Evolutionary conservation across 2,797 vertebrate genomes (phyloP), one percentile per base, ranked within the genome.

Genomic region (Rhadinocentrus ornatus): DNA sequence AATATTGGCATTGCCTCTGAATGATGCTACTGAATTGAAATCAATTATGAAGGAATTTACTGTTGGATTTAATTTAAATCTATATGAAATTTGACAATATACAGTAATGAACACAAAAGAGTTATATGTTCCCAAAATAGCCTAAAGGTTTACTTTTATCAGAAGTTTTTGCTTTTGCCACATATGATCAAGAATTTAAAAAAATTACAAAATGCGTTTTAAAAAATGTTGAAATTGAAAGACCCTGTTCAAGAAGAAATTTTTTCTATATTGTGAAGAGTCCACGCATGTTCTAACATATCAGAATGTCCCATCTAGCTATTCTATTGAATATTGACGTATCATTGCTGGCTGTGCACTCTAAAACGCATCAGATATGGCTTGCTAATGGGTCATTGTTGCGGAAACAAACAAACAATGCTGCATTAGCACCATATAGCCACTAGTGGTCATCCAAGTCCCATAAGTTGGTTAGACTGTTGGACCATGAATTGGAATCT

Each of bases 401-500:
- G 7, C n/a, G 11, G 8, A 7, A 9, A 15, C 9, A 1, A 54
- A 26, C 50, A 29, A 65, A 15, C 13, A 24, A 16, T 20, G 20
- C 53, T 66, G 86, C 75, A 85, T 20, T 72, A 18, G 31, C 82
- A 65, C 35, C 12, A 2, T 73, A 10, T 10, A 10, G 31, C 92
- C 93, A 81, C 89, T 84, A 89, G 90, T 54, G 73, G 91, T 78
- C 92, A 62, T n/a, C 66, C 59, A 34, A 52, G 31, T 35, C 73
- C 52, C 74, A 66, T 22, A 55, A 37, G 8, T 41, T 1, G 7
- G 13, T n/a, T 48, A 9, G 7, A 22, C 46, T n/a, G 46, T 8
- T 8, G 10, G 16, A 66, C 20, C 22, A 13, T n/a, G 2, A 12
- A 6, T 16, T 20, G 8, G 27, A 69, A 18, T 22, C 4, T 9